Evolutionary conservation across 2,113 vertebrate genomes (phyloP).

Genomic region (Pithys albifrons): DNA sequence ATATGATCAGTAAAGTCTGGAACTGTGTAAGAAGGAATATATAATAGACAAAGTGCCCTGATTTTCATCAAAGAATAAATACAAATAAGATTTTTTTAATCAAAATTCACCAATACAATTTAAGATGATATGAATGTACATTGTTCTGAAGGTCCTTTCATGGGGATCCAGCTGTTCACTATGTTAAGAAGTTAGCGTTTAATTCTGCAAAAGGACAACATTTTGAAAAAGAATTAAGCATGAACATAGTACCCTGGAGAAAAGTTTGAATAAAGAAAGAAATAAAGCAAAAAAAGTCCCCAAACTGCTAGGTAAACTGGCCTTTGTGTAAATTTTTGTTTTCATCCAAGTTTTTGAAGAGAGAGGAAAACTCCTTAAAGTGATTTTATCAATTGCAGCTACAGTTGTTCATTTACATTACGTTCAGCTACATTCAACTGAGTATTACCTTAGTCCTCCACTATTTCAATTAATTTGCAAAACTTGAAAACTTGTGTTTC

Average conservation of each 20-base stretch:
- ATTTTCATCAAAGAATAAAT: background rate
- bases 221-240: background rate
- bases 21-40: background rate
- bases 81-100: background rate
- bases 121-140: background rate
- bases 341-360: background rate
- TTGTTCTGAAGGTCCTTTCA: background rate
- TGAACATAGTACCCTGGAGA: background rate
- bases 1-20: background rate
- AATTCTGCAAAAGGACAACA: background rate
- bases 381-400: background rate
- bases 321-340: background rate
- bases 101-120: background rate
- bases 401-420: background rate
- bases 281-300: background rate
- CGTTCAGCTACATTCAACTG: background rate
- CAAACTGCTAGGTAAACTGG: background rate
- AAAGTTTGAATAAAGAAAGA: background rate
- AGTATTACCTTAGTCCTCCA: background rate
- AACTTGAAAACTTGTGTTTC: background rate
- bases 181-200: background rate
- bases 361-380: background rate
- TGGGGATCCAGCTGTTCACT: background rate
- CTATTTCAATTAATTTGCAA: background rate
- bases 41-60: background rate